These are phyloP conservation scores for Crotophaga sulcirostris DNA, from an alignment of 2,113 vertebrate species.

Conservation along the genomic window DNA sequence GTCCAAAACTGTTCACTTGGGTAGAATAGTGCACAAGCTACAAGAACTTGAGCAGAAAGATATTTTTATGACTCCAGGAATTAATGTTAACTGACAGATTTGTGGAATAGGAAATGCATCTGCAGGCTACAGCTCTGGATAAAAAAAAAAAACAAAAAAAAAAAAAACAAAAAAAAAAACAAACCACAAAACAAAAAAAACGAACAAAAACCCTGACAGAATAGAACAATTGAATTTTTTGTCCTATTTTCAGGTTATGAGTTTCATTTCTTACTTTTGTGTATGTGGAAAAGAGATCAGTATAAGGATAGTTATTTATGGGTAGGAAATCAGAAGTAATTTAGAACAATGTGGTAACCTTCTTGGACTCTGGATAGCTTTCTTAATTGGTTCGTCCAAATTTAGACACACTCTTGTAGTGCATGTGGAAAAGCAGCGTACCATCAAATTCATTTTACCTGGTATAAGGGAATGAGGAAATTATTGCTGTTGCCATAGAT, in stretches of 20 bases:
- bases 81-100: neutral
- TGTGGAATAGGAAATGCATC: neutral
- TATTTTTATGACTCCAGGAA: neutral
- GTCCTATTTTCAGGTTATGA: neutral
- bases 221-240: accelerated
- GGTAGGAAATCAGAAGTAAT: neutral
- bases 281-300: neutral
- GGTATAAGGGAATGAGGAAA: neutral
- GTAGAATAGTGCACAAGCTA: neutral
- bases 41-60: neutral
- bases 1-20: neutral
- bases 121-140: neutral
- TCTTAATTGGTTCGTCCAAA: neutral
- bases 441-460: neutral
- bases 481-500: neutral
- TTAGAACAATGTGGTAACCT: accelerated
- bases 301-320: neutral
- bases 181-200: neutral
- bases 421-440: neutral
- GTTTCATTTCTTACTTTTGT: neutral
- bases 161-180: neutral
- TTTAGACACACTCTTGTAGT: neutral
- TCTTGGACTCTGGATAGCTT: neutral
- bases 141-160: no score
- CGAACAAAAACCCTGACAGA: neutral